phyloP scores from a whole-genome alignment of 2,113 vertebrate genomes.

The Rattus rattus region DNA sequence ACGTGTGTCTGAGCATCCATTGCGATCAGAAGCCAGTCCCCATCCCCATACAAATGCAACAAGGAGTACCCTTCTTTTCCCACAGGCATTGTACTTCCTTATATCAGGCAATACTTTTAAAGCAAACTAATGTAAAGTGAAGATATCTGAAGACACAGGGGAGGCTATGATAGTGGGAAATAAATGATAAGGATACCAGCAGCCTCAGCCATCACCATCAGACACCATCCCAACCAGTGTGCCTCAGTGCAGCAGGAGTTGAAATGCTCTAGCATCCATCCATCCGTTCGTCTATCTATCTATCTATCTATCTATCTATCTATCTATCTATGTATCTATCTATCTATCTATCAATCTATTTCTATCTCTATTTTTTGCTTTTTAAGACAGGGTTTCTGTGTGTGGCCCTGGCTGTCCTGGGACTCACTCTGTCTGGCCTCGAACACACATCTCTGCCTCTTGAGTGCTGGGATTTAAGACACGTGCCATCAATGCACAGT shows the following conservation, averaged over 20 bases:
- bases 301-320: too few species aligned
- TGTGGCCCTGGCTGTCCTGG: neutral
- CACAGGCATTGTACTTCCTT: neutral
- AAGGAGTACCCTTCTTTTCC: too few species aligned
- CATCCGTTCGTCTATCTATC: too few species aligned
- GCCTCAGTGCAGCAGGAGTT: too few species aligned
- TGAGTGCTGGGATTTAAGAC: neutral
- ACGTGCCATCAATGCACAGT: too few species aligned
- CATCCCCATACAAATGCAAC: neutral
- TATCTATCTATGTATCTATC: too few species aligned
- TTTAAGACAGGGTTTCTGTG: neutral
- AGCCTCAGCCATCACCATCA: neutral
- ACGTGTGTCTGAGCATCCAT: neutral
- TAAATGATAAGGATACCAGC: neutral
- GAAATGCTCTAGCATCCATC: too few species aligned
- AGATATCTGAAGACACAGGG: neutral
- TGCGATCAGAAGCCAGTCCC: neutral
- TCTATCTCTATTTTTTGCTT: too few species aligned
- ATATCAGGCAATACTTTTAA: neutral
- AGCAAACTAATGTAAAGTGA: neutral
- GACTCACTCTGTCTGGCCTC: neutral
- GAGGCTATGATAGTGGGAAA: neutral
- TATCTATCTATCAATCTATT: too few species aligned
- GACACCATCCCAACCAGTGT: neutral
- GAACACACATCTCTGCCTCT: neutral